A percentile compares a stretch with the other conserved stretches of the same genome.
phyloP scores from a whole-genome alignment of 2,888 invertebrate genomes.

The Mystacides longicornis region DNA sequence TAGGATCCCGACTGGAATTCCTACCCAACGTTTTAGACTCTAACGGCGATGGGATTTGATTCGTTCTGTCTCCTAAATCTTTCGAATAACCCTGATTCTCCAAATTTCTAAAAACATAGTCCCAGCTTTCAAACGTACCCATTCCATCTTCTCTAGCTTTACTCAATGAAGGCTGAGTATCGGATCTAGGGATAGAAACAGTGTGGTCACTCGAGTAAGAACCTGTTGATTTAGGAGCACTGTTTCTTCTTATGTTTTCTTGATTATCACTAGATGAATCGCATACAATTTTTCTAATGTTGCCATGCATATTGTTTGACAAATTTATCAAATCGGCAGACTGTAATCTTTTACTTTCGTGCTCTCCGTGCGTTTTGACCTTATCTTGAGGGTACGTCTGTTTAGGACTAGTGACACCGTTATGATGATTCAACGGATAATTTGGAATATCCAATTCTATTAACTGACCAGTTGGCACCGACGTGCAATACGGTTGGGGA shows the following conservation, averaged over 20 bases:
- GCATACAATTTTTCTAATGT: constrained; percentile 8
- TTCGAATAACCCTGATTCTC: constrained; percentile 64
- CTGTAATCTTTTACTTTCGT: constrained; percentile 13
- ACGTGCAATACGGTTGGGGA: constrained; percentile 38
- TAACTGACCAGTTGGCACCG: constrained; percentile 59
- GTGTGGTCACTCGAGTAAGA: constrained; percentile 27
- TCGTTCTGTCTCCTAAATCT: constrained; percentile 58
- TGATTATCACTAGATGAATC: constrained; percentile 24
- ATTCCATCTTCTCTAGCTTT: constrained; percentile 58
- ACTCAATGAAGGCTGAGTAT: constrained; percentile 43
- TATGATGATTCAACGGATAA: constrained; percentile 25
- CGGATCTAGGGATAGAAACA: constrained; percentile 38
- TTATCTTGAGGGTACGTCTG: constrained; percentile 27
- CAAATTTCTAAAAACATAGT: constrained; percentile 69
- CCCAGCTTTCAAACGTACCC: constrained; percentile 69
- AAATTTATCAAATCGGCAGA: constrained; percentile 7
- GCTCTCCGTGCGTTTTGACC: constrained; percentile 27
- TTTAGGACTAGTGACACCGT: constrained; percentile 31
- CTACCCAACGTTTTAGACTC: constrained; percentile 43
- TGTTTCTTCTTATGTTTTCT: constrained; percentile 24
- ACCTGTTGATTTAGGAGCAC: constrained; percentile 23
- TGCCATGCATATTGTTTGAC: constrained; percentile 2
- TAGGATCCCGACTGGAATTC: constrained; percentile 39
- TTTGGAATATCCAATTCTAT: constrained; percentile 56
- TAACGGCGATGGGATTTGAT: constrained; percentile 49